Base-by-base conservation (phyloP, 92 coral and sea anemone genomes). In the Phenganax stokvisi region DNA sequence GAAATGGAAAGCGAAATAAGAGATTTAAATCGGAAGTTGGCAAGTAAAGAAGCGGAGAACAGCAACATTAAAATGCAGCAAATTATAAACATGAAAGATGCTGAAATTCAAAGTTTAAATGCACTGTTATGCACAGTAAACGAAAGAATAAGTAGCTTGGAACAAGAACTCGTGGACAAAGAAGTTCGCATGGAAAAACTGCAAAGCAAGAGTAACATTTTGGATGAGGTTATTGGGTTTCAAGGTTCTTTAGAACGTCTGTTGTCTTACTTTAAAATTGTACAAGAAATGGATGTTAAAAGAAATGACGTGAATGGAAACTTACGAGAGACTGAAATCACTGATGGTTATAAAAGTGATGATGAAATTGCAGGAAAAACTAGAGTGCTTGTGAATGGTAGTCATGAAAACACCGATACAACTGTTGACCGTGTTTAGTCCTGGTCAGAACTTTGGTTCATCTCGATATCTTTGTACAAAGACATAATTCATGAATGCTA, bases 161-260 rank as follows among this genome's bases (percentile, higher is more conserved):
- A 81, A 12, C 86, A 77, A 63, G 97, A 90, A 74, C 87, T 90
- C 1, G 82, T 74, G 20, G 92, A 90, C 61, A 75, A 88, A 63
- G 97, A 96, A 44, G 75, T 81, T 10, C 80, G 86, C 56, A 78
- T 92, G 57, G 87, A 85, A 56, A 93, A 96, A 63, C 82, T 85
- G 30, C 88, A 87, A 73, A 92, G 92, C 90, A 93, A 90, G 29
- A 88, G 97, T 37, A 89, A 88, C 75, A 90, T 92, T 56, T 83
- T 96, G 6, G 97, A 92, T 87, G 99, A 96, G 81, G 87, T 96
- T 84, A 74, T 87, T n/a, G 86, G 89, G 29, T 97, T 92, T 53
- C 89, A 91, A 6, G 99, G 91, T 7, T 84, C 99, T 17, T 83
- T 96, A 29, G 99, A 96, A 82, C 89, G 93, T 27, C 76, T 96